Evolutionary conservation across 2,113 vertebrate genomes (phyloP).

Genomic region (Lanius collurio): DNA sequence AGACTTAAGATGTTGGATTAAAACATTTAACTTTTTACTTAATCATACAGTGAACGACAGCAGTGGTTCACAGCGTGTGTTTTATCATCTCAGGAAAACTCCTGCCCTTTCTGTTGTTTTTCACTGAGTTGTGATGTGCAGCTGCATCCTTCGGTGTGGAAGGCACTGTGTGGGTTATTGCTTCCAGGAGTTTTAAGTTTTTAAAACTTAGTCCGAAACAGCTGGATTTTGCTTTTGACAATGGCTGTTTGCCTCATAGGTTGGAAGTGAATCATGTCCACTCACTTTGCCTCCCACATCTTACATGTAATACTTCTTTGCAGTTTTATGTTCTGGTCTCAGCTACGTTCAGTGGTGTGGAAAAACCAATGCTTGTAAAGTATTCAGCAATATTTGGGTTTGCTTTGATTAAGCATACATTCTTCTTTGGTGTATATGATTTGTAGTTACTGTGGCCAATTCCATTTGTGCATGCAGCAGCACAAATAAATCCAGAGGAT

Average conservation of each 20-base stretch:
- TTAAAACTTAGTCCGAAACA: background rate
- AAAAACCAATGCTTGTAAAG: background rate
- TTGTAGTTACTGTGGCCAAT: background rate
- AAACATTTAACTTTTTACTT: background rate
- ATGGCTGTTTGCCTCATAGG: background rate
- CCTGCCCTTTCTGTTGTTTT: background rate
- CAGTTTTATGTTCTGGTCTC: background rate
- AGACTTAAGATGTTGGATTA: background rate
- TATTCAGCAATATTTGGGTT: background rate
- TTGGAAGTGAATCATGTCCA: background rate
- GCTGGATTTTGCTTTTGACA: background rate
- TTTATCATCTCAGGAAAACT: background rate
- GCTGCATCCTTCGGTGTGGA: background rate
- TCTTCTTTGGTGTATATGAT: background rate
- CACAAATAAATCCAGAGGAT: background rate
- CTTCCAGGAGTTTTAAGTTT: background rate
- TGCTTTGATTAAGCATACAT: background rate
- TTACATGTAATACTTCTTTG: background rate
- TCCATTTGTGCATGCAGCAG: background rate
- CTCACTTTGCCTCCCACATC: background rate
- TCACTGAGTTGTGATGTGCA: background rate
- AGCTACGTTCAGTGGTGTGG: background rate
- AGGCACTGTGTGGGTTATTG: background rate
- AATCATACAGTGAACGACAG: accelerated
- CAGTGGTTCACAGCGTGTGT: background rate